phyloP scores from a whole-genome alignment of 2,888 invertebrate species.

The Crepidodera aurea region DNA sequence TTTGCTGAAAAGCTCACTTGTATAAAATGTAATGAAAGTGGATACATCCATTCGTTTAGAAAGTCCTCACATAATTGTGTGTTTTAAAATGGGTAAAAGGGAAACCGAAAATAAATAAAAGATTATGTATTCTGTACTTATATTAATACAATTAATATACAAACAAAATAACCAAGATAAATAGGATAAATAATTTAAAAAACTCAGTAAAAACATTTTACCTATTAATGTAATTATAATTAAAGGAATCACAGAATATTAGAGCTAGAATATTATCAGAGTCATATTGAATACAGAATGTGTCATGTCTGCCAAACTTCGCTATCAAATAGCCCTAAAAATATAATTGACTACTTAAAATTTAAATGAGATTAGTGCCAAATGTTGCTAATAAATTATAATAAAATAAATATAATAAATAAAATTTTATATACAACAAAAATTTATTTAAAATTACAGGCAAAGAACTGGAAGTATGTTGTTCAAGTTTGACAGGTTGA shows the following conservation, averaged over 20 bases:
- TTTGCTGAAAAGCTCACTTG: no score
- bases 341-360: conserved; percentile 17
- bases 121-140: conserved; percentile 26
- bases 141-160: conserved; percentile 38
- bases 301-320: conserved; percentile 25
- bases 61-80: no score
- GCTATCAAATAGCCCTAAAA: conserved; percentile 14
- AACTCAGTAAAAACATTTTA: conserved; percentile 46
- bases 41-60: no score
- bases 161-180: conserved; percentile 49
- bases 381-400: conserved; percentile 10
- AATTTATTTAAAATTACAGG: conserved; percentile 3
- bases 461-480: conserved; percentile 12
- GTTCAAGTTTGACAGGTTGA: conserved; percentile 21
- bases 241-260: conserved; percentile 30
- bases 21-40: no score
- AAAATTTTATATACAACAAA: conserved; percentile 23
- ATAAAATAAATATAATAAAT: conserved; percentile 24
- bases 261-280: conserved; percentile 26
- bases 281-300: conserved; percentile 14
- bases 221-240: conserved; percentile 34
- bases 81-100: no score
- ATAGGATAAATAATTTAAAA: conserved; percentile 52
- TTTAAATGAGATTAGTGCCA: conserved; percentile 22
- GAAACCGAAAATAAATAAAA: neutral